These are phyloP conservation scores for Valencia hispanica DNA, from an alignment of 2,797 vertebrate species.

Conservation along the genomic window DNA sequence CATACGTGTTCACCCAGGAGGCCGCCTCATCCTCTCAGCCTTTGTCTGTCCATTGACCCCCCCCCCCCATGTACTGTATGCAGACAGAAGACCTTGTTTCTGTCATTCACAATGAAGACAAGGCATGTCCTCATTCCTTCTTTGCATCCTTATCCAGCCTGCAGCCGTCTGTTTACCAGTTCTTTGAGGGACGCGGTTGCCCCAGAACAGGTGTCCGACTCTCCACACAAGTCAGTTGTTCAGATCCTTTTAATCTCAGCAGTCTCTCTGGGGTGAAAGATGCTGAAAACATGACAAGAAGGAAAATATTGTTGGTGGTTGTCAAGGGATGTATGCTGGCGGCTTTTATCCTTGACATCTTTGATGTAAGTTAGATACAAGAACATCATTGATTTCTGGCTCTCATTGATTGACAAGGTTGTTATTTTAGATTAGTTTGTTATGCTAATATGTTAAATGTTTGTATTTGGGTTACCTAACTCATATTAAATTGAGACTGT, in stretches of 20 bases:
- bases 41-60: conserved; percentile 48
- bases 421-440: conserved; percentile 2
- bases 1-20: conserved; percentile 48
- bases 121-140: conserved; percentile 56
- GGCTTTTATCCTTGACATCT: conserved; percentile 63
- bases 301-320: conserved; percentile 30
- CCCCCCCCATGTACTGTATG: conserved; percentile 37
- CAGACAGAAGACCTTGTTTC: conserved; percentile 58
- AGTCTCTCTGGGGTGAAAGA: conserved; percentile 44
- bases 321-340: conserved; percentile 47
- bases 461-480: not conserved
- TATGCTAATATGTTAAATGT: not conserved
- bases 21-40: conserved; percentile 51
- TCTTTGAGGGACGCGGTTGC: conserved; percentile 48
- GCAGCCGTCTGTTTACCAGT: conserved; percentile 39
- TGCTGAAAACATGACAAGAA: conserved; percentile 49
- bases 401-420: not conserved
- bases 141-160: conserved; percentile 38
- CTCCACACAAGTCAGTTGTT: conserved; percentile 46
- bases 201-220: conserved; percentile 71
- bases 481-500: not conserved
- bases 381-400: conserved; percentile 10
- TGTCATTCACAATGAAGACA: conserved; percentile 58
- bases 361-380: conserved; percentile 54
- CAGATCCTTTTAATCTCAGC: conserved; percentile 68